A percentile compares a stretch with the other conserved stretches of the same genome.
These are phyloP conservation scores for Clistopyga incitator DNA, from an alignment of 2,888 invertebrate genomes.

Conservation along the genomic window DNA sequence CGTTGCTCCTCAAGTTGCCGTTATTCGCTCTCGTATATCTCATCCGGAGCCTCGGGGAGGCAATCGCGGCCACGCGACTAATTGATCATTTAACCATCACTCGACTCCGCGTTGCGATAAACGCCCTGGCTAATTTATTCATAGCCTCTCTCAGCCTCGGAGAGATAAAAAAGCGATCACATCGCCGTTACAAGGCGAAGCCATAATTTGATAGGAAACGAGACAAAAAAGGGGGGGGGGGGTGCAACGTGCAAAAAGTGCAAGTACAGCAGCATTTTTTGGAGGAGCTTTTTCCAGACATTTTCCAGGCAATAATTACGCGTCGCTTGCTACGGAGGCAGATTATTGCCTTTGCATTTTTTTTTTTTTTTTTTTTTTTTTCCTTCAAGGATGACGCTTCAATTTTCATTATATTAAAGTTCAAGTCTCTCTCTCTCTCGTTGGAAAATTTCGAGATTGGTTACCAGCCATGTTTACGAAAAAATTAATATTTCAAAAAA, in stretches of 20 bases:
- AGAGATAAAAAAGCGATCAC: slow-evolving; percentile 54
- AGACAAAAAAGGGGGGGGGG: background rate
- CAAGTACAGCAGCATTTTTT: slow-evolving; percentile 53
- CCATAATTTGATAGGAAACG: slow-evolving; percentile 43
- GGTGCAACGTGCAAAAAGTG: slow-evolving; percentile 18
- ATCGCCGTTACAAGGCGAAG: slow-evolving; percentile 50
- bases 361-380: no score
- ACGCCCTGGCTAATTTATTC: slow-evolving; percentile 60
- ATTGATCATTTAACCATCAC: slow-evolving; percentile 64
- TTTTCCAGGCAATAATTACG: slow-evolving; percentile 59
- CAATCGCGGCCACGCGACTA: slow-evolving; percentile 57
- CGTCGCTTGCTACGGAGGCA: slow-evolving; percentile 69
- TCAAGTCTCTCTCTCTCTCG: no score
- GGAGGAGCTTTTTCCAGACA: slow-evolving; percentile 39
- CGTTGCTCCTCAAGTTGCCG: slow-evolving; percentile 46
- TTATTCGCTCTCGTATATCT: slow-evolving; percentile 38
- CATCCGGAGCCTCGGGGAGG: slow-evolving; percentile 39
- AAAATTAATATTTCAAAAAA: no score
- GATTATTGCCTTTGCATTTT: no score
- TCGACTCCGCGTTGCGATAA: slow-evolving; percentile 51
- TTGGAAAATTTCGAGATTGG: no score
- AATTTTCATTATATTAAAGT: no score
- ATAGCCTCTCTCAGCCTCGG: slow-evolving; percentile 43
- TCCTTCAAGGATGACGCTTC: no score
- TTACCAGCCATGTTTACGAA: no score